Evolutionary conservation across 2,888 invertebrate genomes (phyloP).

Genomic region (Clistopyga incitator): DNA sequence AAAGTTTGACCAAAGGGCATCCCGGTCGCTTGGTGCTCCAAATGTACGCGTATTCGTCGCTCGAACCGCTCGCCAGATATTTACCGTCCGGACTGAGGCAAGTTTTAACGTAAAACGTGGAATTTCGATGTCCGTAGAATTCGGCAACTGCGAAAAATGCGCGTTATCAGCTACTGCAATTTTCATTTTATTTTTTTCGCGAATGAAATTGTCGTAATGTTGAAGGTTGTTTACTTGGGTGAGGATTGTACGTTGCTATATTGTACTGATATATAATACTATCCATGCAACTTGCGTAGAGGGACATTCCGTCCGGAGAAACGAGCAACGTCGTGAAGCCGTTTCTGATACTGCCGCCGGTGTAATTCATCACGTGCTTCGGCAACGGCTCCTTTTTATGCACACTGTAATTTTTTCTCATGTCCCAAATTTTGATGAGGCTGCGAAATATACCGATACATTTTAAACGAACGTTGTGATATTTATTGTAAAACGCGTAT

Average conservation of each 20-base stretch:
- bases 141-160: slow-evolving; percentile 78
- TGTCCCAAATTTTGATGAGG: slow-evolving; percentile 94
- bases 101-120: slow-evolving; percentile 94
- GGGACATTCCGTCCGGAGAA: slow-evolving; percentile 88
- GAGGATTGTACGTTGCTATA: slow-evolving; percentile 88
- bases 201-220: too few relatives aligned
- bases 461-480: neutral
- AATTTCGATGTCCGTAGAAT: slow-evolving; percentile 90
- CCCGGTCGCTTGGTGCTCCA: slow-evolving; percentile 90
- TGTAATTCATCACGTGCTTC: slow-evolving; percentile 90
- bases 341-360: slow-evolving; percentile 89
- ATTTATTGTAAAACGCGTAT: too few relatives aligned
- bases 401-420: slow-evolving; percentile 91
- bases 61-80: slow-evolving; percentile 95
- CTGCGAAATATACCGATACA: slow-evolving; percentile 72
- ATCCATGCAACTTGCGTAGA: slow-evolving; percentile 96
- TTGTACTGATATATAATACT: slow-evolving; percentile 94
- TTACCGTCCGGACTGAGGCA: slow-evolving; percentile 92
- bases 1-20: slow-evolving; percentile 89
- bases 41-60: slow-evolving; percentile 93
- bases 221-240: slow-evolving; percentile 86
- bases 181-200: neutral
- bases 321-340: slow-evolving; percentile 92
- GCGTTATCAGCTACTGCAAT: neutral
- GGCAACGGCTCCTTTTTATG: slow-evolving; percentile 90